A percentile compares a stretch with the other conserved stretches of the same genome.
These are phyloP conservation scores for Circaetus gallicus DNA, from an alignment of 2,113 vertebrate genomes.

Conservation along the genomic window DNA sequence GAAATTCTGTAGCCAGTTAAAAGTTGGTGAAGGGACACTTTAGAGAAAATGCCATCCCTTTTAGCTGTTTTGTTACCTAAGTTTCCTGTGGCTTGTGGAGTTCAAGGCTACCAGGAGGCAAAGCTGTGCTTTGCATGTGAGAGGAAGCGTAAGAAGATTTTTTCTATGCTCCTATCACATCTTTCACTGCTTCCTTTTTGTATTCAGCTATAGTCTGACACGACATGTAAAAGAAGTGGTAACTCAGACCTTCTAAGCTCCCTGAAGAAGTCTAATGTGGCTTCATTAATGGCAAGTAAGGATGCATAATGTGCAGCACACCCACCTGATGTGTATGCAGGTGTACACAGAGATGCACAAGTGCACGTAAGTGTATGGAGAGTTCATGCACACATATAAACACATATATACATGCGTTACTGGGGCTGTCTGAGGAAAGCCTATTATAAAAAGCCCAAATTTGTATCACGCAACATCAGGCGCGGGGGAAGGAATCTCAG, in stretches of 20 bases:
- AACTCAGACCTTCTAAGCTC: not conserved
- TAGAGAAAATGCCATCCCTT: not conserved
- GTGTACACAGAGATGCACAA: not conserved
- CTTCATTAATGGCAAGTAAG: not conserved
- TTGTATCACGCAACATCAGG: not conserved
- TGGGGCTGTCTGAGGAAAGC: not conserved
- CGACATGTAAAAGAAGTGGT: not conserved
- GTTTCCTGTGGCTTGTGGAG: not conserved
- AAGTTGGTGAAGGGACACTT: not conserved
- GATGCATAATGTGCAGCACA: too few species aligned
- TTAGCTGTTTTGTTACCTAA: not conserved
- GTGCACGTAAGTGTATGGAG: accelerated
- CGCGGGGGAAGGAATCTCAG: not conserved
- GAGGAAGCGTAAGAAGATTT: not conserved
- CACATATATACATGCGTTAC: accelerated
- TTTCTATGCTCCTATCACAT: not conserved
- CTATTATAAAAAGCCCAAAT: not conserved
- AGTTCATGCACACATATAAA: accelerated
- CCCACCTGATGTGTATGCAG: not conserved
- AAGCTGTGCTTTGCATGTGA: not conserved
- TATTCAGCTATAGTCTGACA: not conserved
- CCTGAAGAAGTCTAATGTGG: not conserved
- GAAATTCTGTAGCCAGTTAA: not conserved
- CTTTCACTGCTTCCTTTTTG: not conserved
- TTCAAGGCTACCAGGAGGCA: not conserved